Conservation (phyloP, 2,888 invertebrate species). For the Lithosia quadra region DNA sequence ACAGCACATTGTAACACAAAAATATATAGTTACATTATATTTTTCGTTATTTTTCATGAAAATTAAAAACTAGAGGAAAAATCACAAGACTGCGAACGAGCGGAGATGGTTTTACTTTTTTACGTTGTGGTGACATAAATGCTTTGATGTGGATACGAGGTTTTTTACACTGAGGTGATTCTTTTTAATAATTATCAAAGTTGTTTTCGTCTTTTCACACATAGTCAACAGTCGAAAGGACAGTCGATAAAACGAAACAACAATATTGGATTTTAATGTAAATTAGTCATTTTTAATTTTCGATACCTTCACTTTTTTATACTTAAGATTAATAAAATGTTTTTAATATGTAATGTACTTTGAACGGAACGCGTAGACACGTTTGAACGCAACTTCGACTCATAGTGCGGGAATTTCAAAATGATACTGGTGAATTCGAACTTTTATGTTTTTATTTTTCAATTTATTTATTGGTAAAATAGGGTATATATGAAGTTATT, state of each 20-base stretch:
- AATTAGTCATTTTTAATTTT: too few species aligned
- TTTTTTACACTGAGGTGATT: conserved; percentile 24
- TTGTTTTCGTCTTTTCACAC: not conserved
- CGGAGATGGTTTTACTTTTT: conserved; percentile 54
- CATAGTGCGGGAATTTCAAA: not conserved
- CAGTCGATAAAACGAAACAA: not conserved
- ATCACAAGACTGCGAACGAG: conserved; percentile 71
- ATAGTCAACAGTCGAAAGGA: not conserved
- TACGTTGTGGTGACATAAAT: conserved; percentile 33
- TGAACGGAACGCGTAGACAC: too few species aligned
- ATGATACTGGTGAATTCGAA: not conserved
- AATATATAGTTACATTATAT: conserved; percentile 72
- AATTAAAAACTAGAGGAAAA: conserved; percentile 74
- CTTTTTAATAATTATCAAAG: not conserved
- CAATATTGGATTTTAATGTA: not conserved
- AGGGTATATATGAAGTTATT: too few species aligned
- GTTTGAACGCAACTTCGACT: not conserved
- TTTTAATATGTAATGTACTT: too few species aligned
- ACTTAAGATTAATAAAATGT: not conserved
- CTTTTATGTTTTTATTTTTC: too few species aligned
- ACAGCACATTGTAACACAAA: conserved; percentile 55
- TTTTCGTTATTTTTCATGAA: conserved; percentile 81
- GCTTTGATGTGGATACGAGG: conserved; percentile 30
- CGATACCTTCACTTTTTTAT: not conserved
- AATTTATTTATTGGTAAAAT: too few species aligned